Percentiles rank a stretch among this genome's conserved stretches.
Conservation (phyloP, 2,888 invertebrate species). For the Branchellion lobata region DNA sequence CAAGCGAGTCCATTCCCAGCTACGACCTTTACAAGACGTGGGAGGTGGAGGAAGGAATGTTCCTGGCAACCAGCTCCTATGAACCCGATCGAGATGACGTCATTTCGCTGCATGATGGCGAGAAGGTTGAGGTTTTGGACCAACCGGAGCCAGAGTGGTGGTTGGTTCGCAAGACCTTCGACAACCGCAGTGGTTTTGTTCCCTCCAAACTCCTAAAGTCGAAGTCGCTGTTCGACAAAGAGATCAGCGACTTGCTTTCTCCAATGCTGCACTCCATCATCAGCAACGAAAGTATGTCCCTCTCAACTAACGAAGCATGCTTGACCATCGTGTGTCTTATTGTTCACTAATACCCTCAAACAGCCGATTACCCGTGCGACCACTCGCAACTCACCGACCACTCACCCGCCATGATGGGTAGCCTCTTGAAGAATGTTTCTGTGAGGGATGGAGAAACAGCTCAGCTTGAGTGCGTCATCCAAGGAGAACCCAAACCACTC, state of each 20-base stretch:
- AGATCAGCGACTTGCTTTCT: conserved; percentile 48
- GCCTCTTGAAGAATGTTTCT: conserved; percentile 53
- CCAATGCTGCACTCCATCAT: conserved; percentile 46
- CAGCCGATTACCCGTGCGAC: conserved; percentile 42
- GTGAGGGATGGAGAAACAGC: conserved; percentile 57
- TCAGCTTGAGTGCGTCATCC: conserved; percentile 58
- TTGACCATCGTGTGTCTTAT: background rate
- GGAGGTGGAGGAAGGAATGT: conserved; percentile 38
- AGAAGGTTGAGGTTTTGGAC: conserved; percentile 52
- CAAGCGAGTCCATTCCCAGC: background rate
- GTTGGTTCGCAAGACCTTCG: conserved; percentile 51
- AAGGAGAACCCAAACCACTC: conserved; percentile 60
- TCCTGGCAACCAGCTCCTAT: conserved; percentile 49
- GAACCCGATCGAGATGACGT: conserved; percentile 53
- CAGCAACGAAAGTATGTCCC: conserved; percentile 46
- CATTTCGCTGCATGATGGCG: conserved; percentile 53
- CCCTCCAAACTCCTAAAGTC: conserved; percentile 50
- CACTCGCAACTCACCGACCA: conserved; percentile 30
- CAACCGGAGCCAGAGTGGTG: conserved; percentile 51
- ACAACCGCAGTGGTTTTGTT: conserved; percentile 50
- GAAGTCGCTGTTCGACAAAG: conserved; percentile 48
- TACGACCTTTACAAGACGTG: conserved; percentile 34
- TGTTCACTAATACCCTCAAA: background rate
- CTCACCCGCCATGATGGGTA: conserved; percentile 55
- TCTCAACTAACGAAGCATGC: background rate